Conservation (phyloP, 2,113 vertebrate species). For the Vimba vimba region DNA sequence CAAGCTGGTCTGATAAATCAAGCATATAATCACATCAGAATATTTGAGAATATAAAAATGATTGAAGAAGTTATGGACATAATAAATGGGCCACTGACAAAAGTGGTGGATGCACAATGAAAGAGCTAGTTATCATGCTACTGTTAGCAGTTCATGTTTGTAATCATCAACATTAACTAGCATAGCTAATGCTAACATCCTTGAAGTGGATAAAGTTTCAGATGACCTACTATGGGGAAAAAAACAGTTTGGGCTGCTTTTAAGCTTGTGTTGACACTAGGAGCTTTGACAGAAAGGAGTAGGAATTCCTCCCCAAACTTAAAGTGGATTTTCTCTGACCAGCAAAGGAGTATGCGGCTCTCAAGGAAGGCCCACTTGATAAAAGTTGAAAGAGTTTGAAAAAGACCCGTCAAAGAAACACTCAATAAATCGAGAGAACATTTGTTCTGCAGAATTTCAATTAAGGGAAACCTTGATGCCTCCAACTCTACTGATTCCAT, state of each 20-base stretch:
- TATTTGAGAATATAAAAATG: too few species aligned
- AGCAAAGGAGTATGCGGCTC: not conserved
- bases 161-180: not conserved
- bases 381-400: conserved; percentile 1
- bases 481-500: not conserved
- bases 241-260: not conserved
- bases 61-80: not conserved
- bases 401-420: conserved; percentile 3
- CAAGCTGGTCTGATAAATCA: not conserved
- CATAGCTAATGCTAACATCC: not conserved
- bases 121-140: too few species aligned
- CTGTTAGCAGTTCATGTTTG: not conserved
- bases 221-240: not conserved
- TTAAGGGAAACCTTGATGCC: not conserved
- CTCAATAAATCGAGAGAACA: not conserved
- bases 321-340: not conserved
- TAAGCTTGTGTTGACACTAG: not conserved
- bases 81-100: not conserved
- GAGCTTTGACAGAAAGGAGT: not conserved
- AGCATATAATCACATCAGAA: not conserved
- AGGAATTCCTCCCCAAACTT: not conserved
- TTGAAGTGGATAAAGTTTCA: not conserved
- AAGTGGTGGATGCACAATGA: too few species aligned
- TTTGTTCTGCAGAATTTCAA: not conserved
- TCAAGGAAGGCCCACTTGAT: not conserved